A percentile compares a stretch with the other conserved stretches of the same genome.
Conservation (phyloP, 2,888 invertebrate genomes). For the Tetragonula carbonaria region DNA sequence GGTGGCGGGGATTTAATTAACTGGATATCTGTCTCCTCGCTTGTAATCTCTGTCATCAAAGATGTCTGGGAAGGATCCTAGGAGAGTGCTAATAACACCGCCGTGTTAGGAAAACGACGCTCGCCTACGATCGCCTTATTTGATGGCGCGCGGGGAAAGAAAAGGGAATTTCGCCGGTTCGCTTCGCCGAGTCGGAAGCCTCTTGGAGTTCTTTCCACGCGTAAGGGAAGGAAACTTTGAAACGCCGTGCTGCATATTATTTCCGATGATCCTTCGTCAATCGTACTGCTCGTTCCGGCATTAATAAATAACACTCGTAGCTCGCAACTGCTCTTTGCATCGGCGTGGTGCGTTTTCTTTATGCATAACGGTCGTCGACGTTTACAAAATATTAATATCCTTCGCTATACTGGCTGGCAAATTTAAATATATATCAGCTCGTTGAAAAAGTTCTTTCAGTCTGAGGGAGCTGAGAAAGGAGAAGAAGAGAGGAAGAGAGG, state of each 20-base stretch:
- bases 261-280: background rate
- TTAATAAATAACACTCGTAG: background rate
- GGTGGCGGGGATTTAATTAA: slow-evolving; percentile 69
- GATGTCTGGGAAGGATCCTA: slow-evolving; percentile 24
- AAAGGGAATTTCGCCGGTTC: background rate
- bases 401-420: background rate
- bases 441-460: slow-evolving; percentile 2
- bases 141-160: background rate
- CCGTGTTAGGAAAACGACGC: slow-evolving; percentile 3
- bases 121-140: background rate
- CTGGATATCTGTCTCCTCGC: slow-evolving; percentile 54
- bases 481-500: background rate
- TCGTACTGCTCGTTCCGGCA: background rate
- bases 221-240: background rate
- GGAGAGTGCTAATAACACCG: slow-evolving; percentile 24
- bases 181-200: background rate
- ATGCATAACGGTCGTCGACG: slow-evolving; percentile 14
- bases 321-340: background rate
- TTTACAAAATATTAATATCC: slow-evolving; percentile 34
- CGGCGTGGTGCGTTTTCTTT: background rate
- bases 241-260: background rate
- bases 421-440: slow-evolving; percentile 51
- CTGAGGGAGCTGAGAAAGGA: background rate
- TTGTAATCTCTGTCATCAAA: slow-evolving; percentile 52
- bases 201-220: background rate